Conservation (phyloP, 2,113 vertebrate genomes). For the Plecotus auritus region DNA sequence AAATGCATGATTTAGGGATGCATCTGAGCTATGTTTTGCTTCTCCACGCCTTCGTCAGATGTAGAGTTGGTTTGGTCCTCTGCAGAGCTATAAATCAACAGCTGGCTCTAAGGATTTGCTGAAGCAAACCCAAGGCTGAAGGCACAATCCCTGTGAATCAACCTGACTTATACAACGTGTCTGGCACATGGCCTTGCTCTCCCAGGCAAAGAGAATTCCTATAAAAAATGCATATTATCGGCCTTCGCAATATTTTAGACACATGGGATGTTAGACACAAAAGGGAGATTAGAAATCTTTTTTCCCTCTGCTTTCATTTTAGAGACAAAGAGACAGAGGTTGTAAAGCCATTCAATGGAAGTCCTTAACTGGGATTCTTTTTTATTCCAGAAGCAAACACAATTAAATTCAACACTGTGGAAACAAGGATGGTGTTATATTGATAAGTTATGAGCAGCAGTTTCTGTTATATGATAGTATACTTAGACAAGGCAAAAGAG, state of each 20-base stretch:
- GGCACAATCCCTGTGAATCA: slow-evolving; percentile 45
- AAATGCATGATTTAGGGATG: slow-evolving; percentile 40
- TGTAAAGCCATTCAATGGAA: background rate
- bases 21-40: slow-evolving; percentile 34
- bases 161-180: slow-evolving; percentile 40
- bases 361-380: background rate
- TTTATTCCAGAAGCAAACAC: background rate
- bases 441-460: background rate
- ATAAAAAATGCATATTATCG: slow-evolving; percentile 6
- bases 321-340: background rate
- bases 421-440: background rate
- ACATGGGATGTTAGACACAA: background rate
- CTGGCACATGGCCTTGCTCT: slow-evolving; percentile 21
- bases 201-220: slow-evolving; percentile 6
- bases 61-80: slow-evolving; percentile 26
- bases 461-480: background rate
- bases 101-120: slow-evolving; percentile 35
- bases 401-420: background rate
- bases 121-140: slow-evolving; percentile 29
- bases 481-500: background rate
- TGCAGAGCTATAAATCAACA: slow-evolving; percentile 52
- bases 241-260: background rate
- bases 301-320: background rate
- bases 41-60: slow-evolving; percentile 23
- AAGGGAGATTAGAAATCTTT: background rate